phyloP scores from a whole-genome alignment of 2,113 vertebrate genomes.

The Phalacrocorax aristotelis region DNA sequence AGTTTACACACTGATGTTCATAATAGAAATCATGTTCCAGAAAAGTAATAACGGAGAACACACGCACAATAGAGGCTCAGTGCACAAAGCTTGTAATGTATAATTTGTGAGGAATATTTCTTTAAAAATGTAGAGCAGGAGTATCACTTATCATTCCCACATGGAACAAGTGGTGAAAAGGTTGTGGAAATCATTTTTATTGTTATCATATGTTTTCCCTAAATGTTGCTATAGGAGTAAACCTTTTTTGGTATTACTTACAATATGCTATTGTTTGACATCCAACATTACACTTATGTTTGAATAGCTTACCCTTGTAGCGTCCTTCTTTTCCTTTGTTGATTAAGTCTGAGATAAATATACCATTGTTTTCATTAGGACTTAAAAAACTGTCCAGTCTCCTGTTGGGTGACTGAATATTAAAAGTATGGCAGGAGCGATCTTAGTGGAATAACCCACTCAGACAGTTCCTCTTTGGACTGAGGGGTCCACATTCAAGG shows the following conservation, averaged over 20 bases:
- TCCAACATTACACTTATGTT: slow-evolving; percentile 61
- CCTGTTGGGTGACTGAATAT: background rate
- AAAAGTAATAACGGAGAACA: slow-evolving; percentile 32
- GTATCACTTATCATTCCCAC: slow-evolving; percentile 68
- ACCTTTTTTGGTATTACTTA: slow-evolving; percentile 61
- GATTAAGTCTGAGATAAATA: slow-evolving; percentile 60
- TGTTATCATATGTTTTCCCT: slow-evolving; percentile 74
- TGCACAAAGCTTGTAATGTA: slow-evolving; percentile 54
- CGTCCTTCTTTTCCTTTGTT: slow-evolving; percentile 52
- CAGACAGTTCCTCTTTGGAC: background rate
- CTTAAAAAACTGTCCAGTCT: slow-evolving; percentile 35
- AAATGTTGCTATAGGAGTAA: slow-evolving; percentile 64
- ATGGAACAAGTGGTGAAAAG: slow-evolving; percentile 73
- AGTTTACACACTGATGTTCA: slow-evolving; percentile 6
- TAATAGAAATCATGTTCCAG: slow-evolving; percentile 28
- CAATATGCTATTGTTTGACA: slow-evolving; percentile 71
- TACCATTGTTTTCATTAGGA: slow-evolving; percentile 37
- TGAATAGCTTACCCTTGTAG: slow-evolving; percentile 60
- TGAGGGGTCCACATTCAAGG: background rate
- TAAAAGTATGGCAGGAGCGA: background rate
- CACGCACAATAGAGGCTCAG: slow-evolving; percentile 28
- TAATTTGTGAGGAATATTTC: slow-evolving; percentile 69
- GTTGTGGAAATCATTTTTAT: slow-evolving; percentile 74
- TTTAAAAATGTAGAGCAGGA: slow-evolving; percentile 66
- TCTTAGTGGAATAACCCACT: background rate